Percentiles rank a stretch among this genome's conserved stretches.
Conservation (phyloP, 2,888 invertebrate genomes). For the Papilio protenor region DNA sequence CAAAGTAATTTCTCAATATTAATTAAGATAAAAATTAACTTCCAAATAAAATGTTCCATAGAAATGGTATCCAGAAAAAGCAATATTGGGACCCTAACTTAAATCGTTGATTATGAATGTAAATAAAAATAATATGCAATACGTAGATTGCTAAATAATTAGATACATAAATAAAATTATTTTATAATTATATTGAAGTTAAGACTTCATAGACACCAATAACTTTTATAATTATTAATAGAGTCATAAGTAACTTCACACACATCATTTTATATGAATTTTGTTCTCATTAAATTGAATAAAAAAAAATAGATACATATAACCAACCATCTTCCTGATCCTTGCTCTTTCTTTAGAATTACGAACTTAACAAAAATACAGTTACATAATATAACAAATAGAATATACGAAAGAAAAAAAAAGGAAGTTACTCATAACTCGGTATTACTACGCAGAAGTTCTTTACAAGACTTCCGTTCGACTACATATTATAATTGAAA, state of each 20-base stretch:
- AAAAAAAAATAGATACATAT: too few relatives aligned
- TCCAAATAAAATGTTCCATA: background rate
- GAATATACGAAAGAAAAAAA: too few relatives aligned
- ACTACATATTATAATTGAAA: background rate
- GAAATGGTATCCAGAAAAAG: background rate
- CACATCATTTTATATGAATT: too few relatives aligned
- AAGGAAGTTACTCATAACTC: too few relatives aligned
- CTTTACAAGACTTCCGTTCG: background rate
- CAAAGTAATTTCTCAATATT: background rate
- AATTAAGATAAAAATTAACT: background rate
- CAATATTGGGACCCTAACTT: background rate
- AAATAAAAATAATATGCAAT: conserved; percentile 2
- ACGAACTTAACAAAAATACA: too few relatives aligned
- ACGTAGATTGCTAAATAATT: background rate
- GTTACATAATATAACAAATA: too few relatives aligned
- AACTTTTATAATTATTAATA: background rate
- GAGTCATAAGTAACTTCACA: too few relatives aligned
- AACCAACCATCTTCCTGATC: too few relatives aligned
- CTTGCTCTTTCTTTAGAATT: too few relatives aligned
- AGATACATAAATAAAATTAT: background rate
- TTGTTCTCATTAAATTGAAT: too few relatives aligned
- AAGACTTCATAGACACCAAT: background rate
- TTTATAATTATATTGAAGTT: conserved; percentile 12
- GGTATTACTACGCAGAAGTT: background rate
- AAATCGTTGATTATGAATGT: background rate